Base-by-base conservation (phyloP, 2,888 invertebrate species). In the Agelastica alni region DNA sequence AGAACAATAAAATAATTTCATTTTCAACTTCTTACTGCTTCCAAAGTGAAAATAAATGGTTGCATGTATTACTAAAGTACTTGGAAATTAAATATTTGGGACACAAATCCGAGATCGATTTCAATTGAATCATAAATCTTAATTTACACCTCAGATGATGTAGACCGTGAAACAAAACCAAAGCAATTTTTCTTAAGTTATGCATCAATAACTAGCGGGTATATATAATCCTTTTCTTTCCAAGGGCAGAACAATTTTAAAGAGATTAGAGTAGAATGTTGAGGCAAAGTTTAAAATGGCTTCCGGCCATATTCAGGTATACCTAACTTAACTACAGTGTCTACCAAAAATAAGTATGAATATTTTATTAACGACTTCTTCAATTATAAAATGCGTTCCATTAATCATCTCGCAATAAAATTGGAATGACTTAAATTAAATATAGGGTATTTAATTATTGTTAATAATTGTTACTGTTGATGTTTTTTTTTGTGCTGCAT, bases 231-330 rank as follows among this genome's bases (percentile, higher is more conserved):
- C 57, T 55, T 59, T 61, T 59, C 53, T 44, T 58, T 52, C 64
- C 67, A 66, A 65, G 67, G 66, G 60, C 67, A 64, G 59, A 66
- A 63, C 64, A 58, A 67, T 67, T 67, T 67, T 64, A 67, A 67
- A 66, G 59, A 64, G 62, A 67, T 67, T 67, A 67, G 66, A 66
- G 61, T 61, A 62, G 65, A 65, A 63, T 64, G 64, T 43, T 54
- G 53, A 36, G 61, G 62, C 61, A 54, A 58, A 47, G 58, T 41
- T 31, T 36, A 22, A 32, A 55, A 64, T 65, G 52, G 64, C 67
- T 67, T 63, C 61, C 63, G 67, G 67, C 67, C 48, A 60, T 63
- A 49, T 63, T 53, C 65, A 65, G 66, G 64, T 64, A 65, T 59
- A 65, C 56, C 31, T 41, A 32, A 18, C 31, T n/a, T 41, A 49